phyloP scores from a whole-genome alignment of 2,113 vertebrate species.

The Cryptoleucopteryx plumbea region DNA sequence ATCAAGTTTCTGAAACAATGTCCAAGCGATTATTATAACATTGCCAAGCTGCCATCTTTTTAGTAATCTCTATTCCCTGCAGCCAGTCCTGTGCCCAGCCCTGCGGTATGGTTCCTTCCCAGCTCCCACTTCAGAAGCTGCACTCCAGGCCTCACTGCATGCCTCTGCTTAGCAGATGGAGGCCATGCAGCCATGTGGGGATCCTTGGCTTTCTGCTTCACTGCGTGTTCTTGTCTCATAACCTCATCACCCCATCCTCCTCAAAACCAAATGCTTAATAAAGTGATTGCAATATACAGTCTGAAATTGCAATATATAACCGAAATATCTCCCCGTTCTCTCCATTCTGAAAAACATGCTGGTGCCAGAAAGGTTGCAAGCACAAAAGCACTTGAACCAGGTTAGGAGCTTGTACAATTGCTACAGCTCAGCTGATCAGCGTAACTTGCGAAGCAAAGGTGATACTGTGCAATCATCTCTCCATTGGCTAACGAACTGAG shows the following conservation, averaged over 20 bases:
- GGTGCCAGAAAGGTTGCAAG: neutral
- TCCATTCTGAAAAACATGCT: neutral
- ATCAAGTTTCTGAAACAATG: neutral
- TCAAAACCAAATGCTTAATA: neutral
- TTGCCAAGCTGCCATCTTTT: neutral
- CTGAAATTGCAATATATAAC: neutral
- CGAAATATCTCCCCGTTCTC: neutral
- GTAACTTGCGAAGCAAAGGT: neutral
- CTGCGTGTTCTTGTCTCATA: neutral
- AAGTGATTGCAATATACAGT: neutral
- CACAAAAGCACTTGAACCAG: neutral
- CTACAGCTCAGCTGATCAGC: neutral
- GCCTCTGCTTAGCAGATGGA: neutral
- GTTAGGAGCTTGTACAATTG: neutral
- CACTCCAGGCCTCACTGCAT: neutral
- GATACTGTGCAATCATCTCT: neutral
- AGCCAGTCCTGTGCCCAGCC: neutral
- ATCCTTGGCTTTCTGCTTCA: neutral
- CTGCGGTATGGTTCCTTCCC: neutral
- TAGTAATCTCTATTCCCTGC: neutral
- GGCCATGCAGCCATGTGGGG: neutral
- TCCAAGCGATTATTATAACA: neutral
- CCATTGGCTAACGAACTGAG: neutral
- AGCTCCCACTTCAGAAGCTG: neutral
- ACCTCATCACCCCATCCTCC: neutral